A percentile compares a stretch with the other conserved stretches of the same genome.
These are phyloP conservation scores for Drosophila parvula DNA, from an alignment of 1,140 invertebrate genomes.

Conservation along the genomic window DNA sequence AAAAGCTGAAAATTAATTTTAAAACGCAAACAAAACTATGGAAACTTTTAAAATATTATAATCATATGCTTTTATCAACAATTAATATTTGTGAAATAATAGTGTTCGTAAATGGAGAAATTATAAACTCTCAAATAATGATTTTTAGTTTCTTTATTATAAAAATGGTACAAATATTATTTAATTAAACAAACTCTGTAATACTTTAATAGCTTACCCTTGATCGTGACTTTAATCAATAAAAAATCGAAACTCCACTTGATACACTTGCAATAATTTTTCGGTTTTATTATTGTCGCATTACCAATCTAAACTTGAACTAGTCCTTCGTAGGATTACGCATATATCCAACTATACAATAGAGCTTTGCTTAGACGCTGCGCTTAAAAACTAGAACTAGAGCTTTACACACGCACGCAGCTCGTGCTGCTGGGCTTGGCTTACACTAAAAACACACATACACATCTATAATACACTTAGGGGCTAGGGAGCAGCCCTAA, in stretches of 20 bases:
- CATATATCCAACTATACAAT: constrained; percentile 73
- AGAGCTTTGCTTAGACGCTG: constrained; percentile 67
- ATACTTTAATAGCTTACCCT: not conserved
- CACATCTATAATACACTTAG: constrained; percentile 68
- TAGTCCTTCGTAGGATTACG: constrained; percentile 45
- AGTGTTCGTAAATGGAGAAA: too few species aligned
- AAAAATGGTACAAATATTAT: too few species aligned
- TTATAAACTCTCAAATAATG: too few species aligned
- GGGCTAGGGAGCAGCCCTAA: constrained; percentile 56
- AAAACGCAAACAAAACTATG: too few species aligned
- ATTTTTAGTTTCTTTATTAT: too few species aligned
- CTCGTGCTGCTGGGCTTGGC: constrained; percentile 5
- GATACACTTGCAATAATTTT: constrained; percentile 60
- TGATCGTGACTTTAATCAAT: not conserved
- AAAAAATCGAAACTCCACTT: not conserved
- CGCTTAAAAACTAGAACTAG: constrained; percentile 59
- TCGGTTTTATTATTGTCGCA: constrained; percentile 80
- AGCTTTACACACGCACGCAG: constrained; percentile 33
- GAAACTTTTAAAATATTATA: too few species aligned
- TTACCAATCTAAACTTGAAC: constrained; percentile 81
- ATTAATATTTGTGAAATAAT: too few species aligned
- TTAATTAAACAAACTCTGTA: not conserved
- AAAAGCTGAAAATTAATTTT: too few species aligned
- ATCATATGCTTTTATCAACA: too few species aligned
- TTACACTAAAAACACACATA: constrained; percentile 69